Base-by-base conservation (phyloP, 2,797 vertebrate genomes). In the Macropodus opercularis region DNA sequence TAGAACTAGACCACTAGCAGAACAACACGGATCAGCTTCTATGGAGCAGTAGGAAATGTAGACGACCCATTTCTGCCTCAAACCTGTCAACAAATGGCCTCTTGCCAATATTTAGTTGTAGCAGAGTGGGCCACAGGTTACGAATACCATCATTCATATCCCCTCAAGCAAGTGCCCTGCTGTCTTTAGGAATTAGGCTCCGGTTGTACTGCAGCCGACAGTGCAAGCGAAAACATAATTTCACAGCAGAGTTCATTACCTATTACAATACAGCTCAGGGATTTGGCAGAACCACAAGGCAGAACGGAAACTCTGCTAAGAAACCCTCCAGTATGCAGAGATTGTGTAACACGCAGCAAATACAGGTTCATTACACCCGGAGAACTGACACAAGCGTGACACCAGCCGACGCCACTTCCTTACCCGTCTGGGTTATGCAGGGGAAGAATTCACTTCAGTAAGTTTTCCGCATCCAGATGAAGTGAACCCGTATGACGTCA, bases 171-270 rank as follows among this genome's bases (percentile, higher is more conserved):
- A 49, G 8, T 34, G 8, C 23, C 36, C 19, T 19, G 26, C 47
- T 35, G 38, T 21, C 36, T 14, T 58, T 1, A 8, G 19, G 39
- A 31, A 15, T 38, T 7, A 14, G 23, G n/a, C 23, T 22, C n/a
- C n/a, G 5, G 18, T 12, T 35, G 29, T 8, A n/a, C 36, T 29
- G 47, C 17, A 22, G 21, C 17, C 18, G 24, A 51, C 26, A 34
- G 26, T 22, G 19, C 38, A n/a, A 19, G 15, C 17, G 34, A 21
- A 54, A 47, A 44, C 19, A 40, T 41, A 11, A 49, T 21, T 57
- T 56, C 42, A 35, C 52, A 41, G n/a, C 44, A 22, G 46, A 12
- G 51, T 29, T 51, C 56, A 47, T 56, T 47, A 19, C 19, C 17
- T 17, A 6, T 36, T 44, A 18, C 34, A 40, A 40, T 35, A 12